Percentiles rank a stretch among this genome's conserved stretches.
These are phyloP conservation scores for Palloptera scutellata DNA, from an alignment of 2,888 invertebrate genomes.

Conservation along the genomic window DNA sequence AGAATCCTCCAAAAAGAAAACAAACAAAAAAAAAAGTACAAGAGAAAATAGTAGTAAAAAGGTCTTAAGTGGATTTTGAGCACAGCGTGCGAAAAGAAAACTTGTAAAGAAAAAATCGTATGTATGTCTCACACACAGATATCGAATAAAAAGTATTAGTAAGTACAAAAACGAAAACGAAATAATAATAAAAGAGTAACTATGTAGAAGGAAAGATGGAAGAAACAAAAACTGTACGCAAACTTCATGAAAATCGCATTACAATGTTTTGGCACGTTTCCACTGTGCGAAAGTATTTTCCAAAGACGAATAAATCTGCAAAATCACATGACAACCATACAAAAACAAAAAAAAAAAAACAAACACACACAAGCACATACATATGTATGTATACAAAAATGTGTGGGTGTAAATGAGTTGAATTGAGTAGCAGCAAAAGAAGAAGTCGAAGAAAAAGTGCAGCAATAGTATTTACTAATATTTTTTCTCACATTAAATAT, in stretches of 20 bases:
- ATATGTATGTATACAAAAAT: no score
- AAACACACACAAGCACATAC: no score
- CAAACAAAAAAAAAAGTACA: no score
- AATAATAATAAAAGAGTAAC: neutral
- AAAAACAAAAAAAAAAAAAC: no score
- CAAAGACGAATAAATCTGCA: neutral
- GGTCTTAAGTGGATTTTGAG: conserved; percentile 32
- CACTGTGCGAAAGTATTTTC: conserved; percentile 31
- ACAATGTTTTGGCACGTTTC: conserved; percentile 37
- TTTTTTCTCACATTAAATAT: no score
- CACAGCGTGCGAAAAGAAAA: neutral
- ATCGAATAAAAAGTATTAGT: neutral
- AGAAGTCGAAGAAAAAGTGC: no score
- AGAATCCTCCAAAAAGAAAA: conserved; percentile 1
- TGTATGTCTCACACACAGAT: neutral
- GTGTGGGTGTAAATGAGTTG: no score
- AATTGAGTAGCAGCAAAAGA: no score
- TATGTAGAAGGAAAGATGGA: neutral
- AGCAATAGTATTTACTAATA: no score
- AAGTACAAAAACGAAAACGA: neutral
- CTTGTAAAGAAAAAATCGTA: no score
- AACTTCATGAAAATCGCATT: conserved; percentile 38
- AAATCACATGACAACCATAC: no score
- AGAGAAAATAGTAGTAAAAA: neutral
- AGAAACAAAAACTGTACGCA: neutral